phyloP scores from a whole-genome alignment of 2,797 vertebrate species.

The Trematomus bernacchii region DNA sequence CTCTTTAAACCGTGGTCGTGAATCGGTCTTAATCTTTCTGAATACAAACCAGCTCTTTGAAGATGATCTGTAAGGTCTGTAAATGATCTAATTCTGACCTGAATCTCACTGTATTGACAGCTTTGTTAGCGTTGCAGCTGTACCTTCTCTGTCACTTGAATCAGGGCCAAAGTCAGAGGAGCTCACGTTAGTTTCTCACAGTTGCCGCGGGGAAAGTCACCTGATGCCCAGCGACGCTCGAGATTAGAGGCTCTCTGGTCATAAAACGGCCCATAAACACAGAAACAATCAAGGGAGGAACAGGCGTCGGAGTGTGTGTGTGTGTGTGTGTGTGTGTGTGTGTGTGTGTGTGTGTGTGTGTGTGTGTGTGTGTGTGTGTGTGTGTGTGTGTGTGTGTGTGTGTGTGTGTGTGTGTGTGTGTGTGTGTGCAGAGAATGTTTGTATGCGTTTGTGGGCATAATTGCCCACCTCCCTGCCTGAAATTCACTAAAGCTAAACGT shows the following conservation, averaged over 20 bases:
- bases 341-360: slow-evolving; percentile 4
- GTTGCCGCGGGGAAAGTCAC: slow-evolving; percentile 54
- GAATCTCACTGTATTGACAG: slow-evolving; percentile 14
- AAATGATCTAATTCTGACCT: background rate
- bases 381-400: slow-evolving; percentile 2
- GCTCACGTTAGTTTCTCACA: slow-evolving; percentile 25
- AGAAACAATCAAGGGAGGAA: slow-evolving; percentile 53
- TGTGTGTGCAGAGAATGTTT: slow-evolving; percentile 9
- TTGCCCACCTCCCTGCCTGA: slow-evolving; percentile 35
- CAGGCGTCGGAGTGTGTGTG: background rate
- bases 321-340: background rate
- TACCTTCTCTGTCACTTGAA: slow-evolving; percentile 8
- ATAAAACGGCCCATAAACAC: slow-evolving; percentile 66
- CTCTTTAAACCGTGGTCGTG: slow-evolving; percentile 8
- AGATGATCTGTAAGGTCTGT: background rate
- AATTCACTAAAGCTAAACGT: slow-evolving; percentile 47
- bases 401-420: slow-evolving; percentile 1
- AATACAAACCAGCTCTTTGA: slow-evolving; percentile 18
- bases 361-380: slow-evolving; percentile 6
- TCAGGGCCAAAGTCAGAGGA: slow-evolving; percentile 31
- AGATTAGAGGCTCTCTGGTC: slow-evolving; percentile 31
- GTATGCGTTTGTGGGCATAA: slow-evolving; percentile 41
- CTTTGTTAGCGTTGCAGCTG: background rate
- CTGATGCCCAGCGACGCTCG: slow-evolving; percentile 15
- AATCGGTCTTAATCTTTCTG: background rate